Conservation (phyloP, 2,888 invertebrate genomes). For the Argyresthia goedartella region DNA sequence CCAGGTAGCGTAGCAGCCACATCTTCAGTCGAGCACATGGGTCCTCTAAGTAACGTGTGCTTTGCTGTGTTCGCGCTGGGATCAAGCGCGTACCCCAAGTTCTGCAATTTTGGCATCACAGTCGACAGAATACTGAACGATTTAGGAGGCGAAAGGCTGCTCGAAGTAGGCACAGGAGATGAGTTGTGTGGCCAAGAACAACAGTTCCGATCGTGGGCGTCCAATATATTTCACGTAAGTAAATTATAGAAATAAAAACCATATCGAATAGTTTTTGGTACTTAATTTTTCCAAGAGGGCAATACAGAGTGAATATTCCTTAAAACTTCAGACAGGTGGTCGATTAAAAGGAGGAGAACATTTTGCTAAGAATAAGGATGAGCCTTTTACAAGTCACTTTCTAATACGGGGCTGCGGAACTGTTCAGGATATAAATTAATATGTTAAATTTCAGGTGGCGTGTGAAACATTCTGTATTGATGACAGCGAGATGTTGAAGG, state of each 20-base stretch:
- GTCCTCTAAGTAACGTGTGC: conserved; percentile 89
- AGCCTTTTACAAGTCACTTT: too few relatives aligned
- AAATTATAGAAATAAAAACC: background rate
- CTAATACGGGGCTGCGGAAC: background rate
- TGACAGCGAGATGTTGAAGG: conserved; percentile 85
- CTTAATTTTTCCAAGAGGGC: too few relatives aligned
- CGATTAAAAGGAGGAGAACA: too few relatives aligned
- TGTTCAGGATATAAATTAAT: too few relatives aligned
- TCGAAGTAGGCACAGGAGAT: conserved; percentile 87
- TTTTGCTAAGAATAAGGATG: too few relatives aligned
- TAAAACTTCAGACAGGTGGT: too few relatives aligned
- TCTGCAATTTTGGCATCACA: conserved; percentile 93
- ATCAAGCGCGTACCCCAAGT: conserved; percentile 96
- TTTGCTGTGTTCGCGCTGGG: conserved; percentile 95
- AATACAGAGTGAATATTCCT: too few relatives aligned
- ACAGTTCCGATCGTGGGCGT: conserved; percentile 90
- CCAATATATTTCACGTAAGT: conserved; percentile 85
- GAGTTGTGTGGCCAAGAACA: conserved; percentile 97
- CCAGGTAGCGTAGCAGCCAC: conserved; percentile 72
- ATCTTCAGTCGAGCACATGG: conserved; percentile 82
- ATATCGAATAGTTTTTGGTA: too few relatives aligned
- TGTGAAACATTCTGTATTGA: conserved; percentile 95
- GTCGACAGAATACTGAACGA: conserved; percentile 90
- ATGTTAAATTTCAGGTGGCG: conserved; percentile 72
- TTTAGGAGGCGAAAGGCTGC: conserved; percentile 88